Evolutionary conservation across 2,113 vertebrate genomes (phyloP), one percentile per base, ranked within the genome.

Genomic region (Laticauda laticaudata): DNA sequence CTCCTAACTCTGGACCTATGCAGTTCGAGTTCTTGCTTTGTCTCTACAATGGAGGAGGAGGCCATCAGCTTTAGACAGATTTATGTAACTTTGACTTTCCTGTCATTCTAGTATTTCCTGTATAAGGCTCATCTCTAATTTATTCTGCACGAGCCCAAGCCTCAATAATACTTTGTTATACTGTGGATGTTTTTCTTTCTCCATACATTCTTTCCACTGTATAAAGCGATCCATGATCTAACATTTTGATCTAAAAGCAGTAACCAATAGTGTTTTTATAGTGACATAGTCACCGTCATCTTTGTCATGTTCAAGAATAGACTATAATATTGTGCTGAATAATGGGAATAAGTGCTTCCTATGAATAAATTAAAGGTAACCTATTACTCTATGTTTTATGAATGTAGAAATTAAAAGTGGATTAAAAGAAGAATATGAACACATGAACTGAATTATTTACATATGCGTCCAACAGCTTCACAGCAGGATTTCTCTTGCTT

Each of bases 401-500:
- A 51, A 53, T 48, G 12, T 29, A 26, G 23, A 26, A 90, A 90
- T 29, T n/a, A 69, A 93, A 92, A 96, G 95, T 92, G 39, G 2
- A 93, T 57, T 6, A 0, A 48, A 92, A 89, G 95, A 95, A 95
- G 64, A 94, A 90, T 64, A 69, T 86, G 92, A 95, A 90, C 55
- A 92, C 90, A 86, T 90, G 95, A 88, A 48, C 91, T 69, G 75
- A 93, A 51, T 85, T 48, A 9, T 51, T 26, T 59, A 5, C 64
- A 93, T 2, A 39, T 1, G 34, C 39, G 48, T 87, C 87, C 94
- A 93, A 7, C 56, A 85, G 93, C 93, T 96, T 89, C 93, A 92
- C 75, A 90, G 21, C 92, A 86, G 94, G 88, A 55, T 94, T 96
- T 95, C 56, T 88, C 92, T 54, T 51, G 86, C 91, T 95, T 92